These are phyloP conservation scores for Florisuga fusca DNA, from an alignment of 2,797 vertebrate species.

Conservation along the genomic window DNA sequence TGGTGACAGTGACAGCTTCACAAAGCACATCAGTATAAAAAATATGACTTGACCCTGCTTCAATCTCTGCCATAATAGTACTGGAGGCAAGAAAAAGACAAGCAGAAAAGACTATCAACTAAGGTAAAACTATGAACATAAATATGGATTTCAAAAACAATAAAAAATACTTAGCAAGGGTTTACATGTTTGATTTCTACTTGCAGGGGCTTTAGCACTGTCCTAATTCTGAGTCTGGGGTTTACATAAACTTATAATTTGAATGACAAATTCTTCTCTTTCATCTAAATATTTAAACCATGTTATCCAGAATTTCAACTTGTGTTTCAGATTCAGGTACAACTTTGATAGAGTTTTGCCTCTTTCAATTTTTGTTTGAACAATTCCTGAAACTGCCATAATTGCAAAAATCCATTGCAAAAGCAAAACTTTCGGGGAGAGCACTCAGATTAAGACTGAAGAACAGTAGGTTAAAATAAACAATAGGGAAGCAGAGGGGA, in stretches of 20 bases:
- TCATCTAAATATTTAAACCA: background rate
- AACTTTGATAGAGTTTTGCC: background rate
- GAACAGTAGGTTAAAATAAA: background rate
- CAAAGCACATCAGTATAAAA: background rate
- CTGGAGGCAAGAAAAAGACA: background rate
- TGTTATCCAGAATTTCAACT: background rate
- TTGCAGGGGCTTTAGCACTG: background rate
- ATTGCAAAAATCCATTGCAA: background rate
- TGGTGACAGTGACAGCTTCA: fast-evolving
- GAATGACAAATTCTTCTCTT: background rate
- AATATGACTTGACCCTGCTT: background rate
- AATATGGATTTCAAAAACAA: background rate
- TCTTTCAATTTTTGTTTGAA: background rate
- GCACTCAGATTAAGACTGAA: background rate
- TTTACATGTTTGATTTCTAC: background rate
- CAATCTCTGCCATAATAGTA: background rate
- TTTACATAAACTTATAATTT: background rate
- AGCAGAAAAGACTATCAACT: background rate
- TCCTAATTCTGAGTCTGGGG: background rate
- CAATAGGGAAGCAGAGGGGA: background rate
- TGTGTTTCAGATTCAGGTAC: background rate
- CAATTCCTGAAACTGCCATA: background rate
- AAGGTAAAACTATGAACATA: background rate
- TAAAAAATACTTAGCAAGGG: background rate
- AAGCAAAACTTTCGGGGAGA: background rate